Base-by-base conservation (phyloP, 2,113 vertebrate genomes). In the Malurus elegans region DNA sequence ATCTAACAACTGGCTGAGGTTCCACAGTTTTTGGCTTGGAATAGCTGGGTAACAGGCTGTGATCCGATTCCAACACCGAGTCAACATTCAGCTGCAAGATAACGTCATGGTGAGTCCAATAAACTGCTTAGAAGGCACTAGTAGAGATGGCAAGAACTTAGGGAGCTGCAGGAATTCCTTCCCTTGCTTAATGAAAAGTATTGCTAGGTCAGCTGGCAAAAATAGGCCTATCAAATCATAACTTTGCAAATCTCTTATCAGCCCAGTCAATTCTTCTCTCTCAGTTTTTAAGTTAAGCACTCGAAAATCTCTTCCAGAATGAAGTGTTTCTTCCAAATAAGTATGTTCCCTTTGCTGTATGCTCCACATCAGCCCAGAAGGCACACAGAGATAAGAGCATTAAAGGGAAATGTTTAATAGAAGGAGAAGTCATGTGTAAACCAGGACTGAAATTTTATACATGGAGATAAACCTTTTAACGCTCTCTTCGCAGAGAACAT, bases 371-470 rank as follows among this genome's bases (percentile, higher is more conserved):
- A 97, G 93, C 75, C 96, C 97, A 98, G 97, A 97, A 98, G 97
- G 98, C 92, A 54, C 57, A 71, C 0, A 11, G 82, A 97, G 97
- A 98, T 98, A 98, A 98, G 94, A 94, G 95, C 88, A 96, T 97
- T 97, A 97, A 95, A 86, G 54, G 69, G 61, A 78, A 93, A 88
- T 74, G 44, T 81, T 88, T 92, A 96, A 74, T 56, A 96, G 86
- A 96, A 91, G 66, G 15, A 28, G 51, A 95, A 97, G 88, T 90
- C 66, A 67, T 26, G 34, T 94, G 83, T 95, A 97, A 96, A 96
- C 65, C 71, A 93, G 86, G 92, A 90, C 66, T 92, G 86, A 96
- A 71, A 87, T 84, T 80, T 93, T 71, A 80, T 53, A 92, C 26
- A 23, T 15, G 86, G 67, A 42, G 62, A 96, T 82, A 97, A 96